Evolutionary conservation across 2,888 invertebrate genomes (phyloP).

Genomic region (Lepeophtheirus nordmannii): DNA sequence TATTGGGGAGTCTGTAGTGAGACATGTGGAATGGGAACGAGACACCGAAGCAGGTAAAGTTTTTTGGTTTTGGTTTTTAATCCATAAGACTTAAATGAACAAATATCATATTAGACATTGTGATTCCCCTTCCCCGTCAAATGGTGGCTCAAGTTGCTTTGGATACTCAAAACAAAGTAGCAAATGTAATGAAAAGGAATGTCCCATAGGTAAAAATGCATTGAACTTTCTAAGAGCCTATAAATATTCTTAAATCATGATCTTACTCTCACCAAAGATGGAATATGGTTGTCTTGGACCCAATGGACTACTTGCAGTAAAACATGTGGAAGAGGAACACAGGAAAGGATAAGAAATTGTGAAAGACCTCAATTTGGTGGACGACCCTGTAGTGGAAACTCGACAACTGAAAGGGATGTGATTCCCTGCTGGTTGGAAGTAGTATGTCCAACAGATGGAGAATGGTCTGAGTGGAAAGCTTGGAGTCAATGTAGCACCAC

Average conservation of each 20-base stretch:
- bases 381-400: not conserved
- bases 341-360: not conserved
- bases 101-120: not conserved
- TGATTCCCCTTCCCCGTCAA: not conserved
- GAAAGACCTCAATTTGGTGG: not conserved
- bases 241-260: not conserved
- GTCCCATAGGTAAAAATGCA: not conserved
- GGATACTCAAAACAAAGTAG: not conserved
- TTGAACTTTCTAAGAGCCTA: too few relatives aligned
- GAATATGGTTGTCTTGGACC: not conserved
- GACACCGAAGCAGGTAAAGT: not conserved
- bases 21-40: not conserved
- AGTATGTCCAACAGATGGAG: not conserved
- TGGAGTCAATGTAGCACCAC: not conserved
- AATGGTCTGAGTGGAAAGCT: not conserved
- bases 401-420: not conserved
- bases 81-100: not conserved
- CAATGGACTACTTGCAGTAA: not conserved
- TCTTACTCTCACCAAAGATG: too few relatives aligned
- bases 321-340: not conserved
- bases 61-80: not conserved
- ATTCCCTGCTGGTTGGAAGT: not conserved
- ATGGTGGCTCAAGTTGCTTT: not conserved
- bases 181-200: not conserved
- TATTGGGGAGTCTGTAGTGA: conserved; percentile 43